These are phyloP conservation scores for Dorcus hopei DNA, from an alignment of 2,888 invertebrate species.

Conservation along the genomic window DNA sequence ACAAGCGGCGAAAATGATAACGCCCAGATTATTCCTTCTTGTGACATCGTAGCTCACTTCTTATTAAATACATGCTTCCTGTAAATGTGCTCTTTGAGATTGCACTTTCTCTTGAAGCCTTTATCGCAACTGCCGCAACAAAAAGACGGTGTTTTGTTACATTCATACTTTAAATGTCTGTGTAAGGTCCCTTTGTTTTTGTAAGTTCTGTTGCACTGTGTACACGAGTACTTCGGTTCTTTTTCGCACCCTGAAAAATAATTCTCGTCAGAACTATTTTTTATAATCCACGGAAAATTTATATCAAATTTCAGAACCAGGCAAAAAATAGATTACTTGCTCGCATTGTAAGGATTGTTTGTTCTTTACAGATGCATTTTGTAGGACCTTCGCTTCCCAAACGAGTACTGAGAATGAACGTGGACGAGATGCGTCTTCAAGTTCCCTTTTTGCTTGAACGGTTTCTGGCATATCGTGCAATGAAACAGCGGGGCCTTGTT, in stretches of 20 bases:
- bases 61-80: too few species aligned
- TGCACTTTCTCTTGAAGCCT: slow-evolving; percentile 13
- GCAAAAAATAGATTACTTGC: background rate
- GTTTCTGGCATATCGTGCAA: slow-evolving; percentile 50
- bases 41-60: too few species aligned
- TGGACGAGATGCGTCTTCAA: slow-evolving; percentile 22
- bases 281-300: too few species aligned
- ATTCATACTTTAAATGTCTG: slow-evolving; percentile 19
- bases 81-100: slow-evolving; percentile 11
- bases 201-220: slow-evolving; percentile 20
- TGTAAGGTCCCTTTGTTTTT: slow-evolving; percentile 21
- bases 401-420: slow-evolving; percentile 16
- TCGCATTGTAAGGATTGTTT: background rate
- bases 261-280: too few species aligned
- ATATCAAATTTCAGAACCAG: too few species aligned
- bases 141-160: slow-evolving; percentile 15
- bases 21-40: too few species aligned
- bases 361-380: background rate
- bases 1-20: too few species aligned
- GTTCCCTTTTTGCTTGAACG: slow-evolving; percentile 24
- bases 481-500: slow-evolving; percentile 54
- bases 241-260: slow-evolving; percentile 2
- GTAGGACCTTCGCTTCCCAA: background rate
- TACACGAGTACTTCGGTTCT: slow-evolving; percentile 13
- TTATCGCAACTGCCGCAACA: slow-evolving; percentile 9